Evolutionary conservation across 2,888 invertebrate species (phyloP).

Genomic region (Spilosoma lubricipeda): DNA sequence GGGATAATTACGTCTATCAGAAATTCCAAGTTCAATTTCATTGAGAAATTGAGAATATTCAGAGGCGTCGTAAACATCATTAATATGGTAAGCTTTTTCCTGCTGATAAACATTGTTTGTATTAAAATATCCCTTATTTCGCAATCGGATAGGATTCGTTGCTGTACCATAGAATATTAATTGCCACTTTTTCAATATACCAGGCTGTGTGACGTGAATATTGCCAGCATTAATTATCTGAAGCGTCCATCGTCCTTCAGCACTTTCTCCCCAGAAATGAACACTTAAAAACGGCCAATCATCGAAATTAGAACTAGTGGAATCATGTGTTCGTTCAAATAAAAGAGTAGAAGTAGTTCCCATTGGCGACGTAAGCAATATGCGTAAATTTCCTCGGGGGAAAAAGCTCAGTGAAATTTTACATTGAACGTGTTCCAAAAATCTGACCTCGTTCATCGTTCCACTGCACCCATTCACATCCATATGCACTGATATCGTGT

Average conservation of each 20-base stretch:
- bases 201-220: slow-evolving; percentile 93
- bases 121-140: slow-evolving; percentile 85
- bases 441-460: slow-evolving; percentile 94
- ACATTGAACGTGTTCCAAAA: slow-evolving; percentile 99
- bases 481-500: slow-evolving; percentile 93
- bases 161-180: slow-evolving; percentile 98
- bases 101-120: slow-evolving; percentile 78
- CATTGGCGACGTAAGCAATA: slow-evolving; percentile 96
- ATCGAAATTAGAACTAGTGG: slow-evolving; percentile 96
- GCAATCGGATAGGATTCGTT: slow-evolving; percentile 92
- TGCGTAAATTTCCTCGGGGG: slow-evolving; percentile 96
- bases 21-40: slow-evolving; percentile 81
- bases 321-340: slow-evolving; percentile 96
- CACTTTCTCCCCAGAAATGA: slow-evolving; percentile 98
- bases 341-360: slow-evolving; percentile 97
- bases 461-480: slow-evolving; percentile 96
- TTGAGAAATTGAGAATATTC: slow-evolving; percentile 86
- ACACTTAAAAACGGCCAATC: slow-evolving; percentile 99
- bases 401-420: slow-evolving; percentile 96
- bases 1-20: slow-evolving; percentile 88
- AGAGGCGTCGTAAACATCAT: slow-evolving; percentile 87
- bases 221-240: slow-evolving; percentile 92
- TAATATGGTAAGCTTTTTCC: slow-evolving; percentile 87
- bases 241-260: slow-evolving; percentile 95
- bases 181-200: slow-evolving; percentile 97